A percentile compares a stretch with the other conserved stretches of the same genome.
These are phyloP conservation scores for Macaria liturata DNA, from an alignment of 2,888 invertebrate genomes.

Conservation along the genomic window DNA sequence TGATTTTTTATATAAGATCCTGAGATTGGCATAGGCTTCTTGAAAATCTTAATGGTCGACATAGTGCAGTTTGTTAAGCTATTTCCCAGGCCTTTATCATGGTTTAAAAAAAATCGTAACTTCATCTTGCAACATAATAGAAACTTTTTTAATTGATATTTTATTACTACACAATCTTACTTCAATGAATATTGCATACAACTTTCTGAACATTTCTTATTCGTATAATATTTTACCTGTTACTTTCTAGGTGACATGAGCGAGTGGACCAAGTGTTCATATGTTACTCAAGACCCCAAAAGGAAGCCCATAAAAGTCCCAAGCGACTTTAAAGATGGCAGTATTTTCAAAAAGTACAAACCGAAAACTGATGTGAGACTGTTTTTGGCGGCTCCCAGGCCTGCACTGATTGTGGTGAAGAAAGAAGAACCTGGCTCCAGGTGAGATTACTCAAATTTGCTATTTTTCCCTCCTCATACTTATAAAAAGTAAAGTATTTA, in stretches of 20 bases:
- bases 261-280: constrained; percentile 95
- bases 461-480: not conserved
- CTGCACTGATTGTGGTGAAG: constrained; percentile 63
- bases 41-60: too few relatives aligned
- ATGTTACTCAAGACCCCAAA: constrained; percentile 87
- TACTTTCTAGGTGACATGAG: constrained; percentile 81
- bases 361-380: constrained; percentile 82
- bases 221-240: too few relatives aligned
- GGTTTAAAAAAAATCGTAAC: too few relatives aligned
- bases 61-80: too few relatives aligned
- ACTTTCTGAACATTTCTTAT: too few relatives aligned
- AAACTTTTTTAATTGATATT: too few relatives aligned
- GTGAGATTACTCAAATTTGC: constrained; percentile 37
- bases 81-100: too few relatives aligned
- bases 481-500: not conserved
- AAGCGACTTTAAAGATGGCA: constrained; percentile 76
- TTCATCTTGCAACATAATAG: too few relatives aligned
- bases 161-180: too few relatives aligned
- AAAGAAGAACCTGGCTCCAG: constrained; percentile 70
- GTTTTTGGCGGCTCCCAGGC: constrained; percentile 70
- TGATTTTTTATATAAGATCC: too few relatives aligned
- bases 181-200: too few relatives aligned
- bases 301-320: constrained; percentile 89
- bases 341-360: constrained; percentile 85
- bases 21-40: too few relatives aligned